Base-by-base conservation (phyloP, 2,888 invertebrate genomes). In the Pilophorus perplexus region DNA sequence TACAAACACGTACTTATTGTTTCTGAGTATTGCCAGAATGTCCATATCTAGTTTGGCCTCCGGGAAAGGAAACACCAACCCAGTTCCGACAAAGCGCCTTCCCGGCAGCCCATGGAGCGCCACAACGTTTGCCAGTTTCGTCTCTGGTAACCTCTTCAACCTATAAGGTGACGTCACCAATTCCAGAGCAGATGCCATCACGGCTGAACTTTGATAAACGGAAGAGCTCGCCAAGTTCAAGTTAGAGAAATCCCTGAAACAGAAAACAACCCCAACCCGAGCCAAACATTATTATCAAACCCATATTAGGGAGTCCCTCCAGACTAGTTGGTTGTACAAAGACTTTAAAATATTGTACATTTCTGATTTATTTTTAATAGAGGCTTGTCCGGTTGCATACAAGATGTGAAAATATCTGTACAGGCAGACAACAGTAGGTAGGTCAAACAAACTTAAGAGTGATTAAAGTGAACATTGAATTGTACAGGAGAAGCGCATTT, bases 1-100 rank as follows among this genome's bases (percentile, higher is more conserved):
- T n/a, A n/a, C n/a, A n/a, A n/a, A n/a, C n/a, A n/a, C 60, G 23
- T 12, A 38, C 40, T 18, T 52, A 16, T 57, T 22, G 14, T 20
- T n/a, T 37, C 22, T n/a, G 4, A 64, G 52, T n/a, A 64, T 18
- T 23, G 38, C 52, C 16, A 64, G 25, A 18, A 64, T 38, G 64
- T 64, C 52, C 44, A n/a, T 22, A 23, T 64, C 52, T 2, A 64
- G 12, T 23, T 23, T 50, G 2, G 16, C n/a, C 16, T 50, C 64
- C 1, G 64, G 64, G 23, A 52, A 64, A 10, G 64, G 64, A 4
- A 50, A 64, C 8, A 52, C 52, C 10, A 64, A 23, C 1, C 64
- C 64, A n/a, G 50, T 40, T 5, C 52, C 64, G 5, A 64, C 52
- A 8, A 64, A 38, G 50, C 52, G 50, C 25, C 64, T 12, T 14